These are phyloP conservation scores for Ennomos quercinarius DNA, from an alignment of 2,888 invertebrate genomes.

Conservation along the genomic window DNA sequence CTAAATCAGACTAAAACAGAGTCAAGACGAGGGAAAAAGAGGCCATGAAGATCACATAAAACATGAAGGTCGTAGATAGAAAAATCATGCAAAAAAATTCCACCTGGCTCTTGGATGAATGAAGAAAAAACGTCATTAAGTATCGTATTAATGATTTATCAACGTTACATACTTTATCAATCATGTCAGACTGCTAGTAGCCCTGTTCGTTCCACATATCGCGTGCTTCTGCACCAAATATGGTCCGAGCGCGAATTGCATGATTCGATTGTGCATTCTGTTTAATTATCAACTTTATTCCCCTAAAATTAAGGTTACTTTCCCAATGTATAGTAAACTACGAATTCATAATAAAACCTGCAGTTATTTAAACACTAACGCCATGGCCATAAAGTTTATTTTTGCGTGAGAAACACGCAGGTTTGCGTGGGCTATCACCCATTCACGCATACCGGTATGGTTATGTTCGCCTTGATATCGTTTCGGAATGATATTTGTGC, in stretches of 20 bases:
- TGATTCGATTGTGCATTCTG: not conserved
- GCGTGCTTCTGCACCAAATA: constrained; percentile 35
- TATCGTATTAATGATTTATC: not conserved
- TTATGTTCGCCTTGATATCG: constrained; percentile 47
- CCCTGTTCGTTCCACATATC: constrained; percentile 9
- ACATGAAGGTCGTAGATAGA: too few relatives aligned
- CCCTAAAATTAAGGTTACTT: not conserved
- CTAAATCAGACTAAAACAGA: too few relatives aligned
- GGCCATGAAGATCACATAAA: too few relatives aligned
- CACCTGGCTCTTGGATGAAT: too few relatives aligned
- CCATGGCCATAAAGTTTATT: constrained; percentile 1
- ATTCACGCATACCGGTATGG: constrained; percentile 47
- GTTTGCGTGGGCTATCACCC: constrained; percentile 27
- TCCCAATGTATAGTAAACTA: not conserved
- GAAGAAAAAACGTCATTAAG: too few relatives aligned
- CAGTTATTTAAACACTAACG: constrained; percentile 3
- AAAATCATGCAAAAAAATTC: too few relatives aligned
- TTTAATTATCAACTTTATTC: constrained; percentile 11
- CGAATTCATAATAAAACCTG: not conserved
- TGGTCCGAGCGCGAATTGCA: constrained; percentile 14
- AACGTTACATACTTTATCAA: not conserved
- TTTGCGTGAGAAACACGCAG: constrained; percentile 8
- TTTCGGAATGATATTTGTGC: constrained; percentile 35
- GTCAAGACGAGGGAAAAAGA: too few relatives aligned
- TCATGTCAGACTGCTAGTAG: constrained; percentile 4